phyloP scores from a whole-genome alignment of 2,888 invertebrate species.

The Chaitophorus viminalis region DNA sequence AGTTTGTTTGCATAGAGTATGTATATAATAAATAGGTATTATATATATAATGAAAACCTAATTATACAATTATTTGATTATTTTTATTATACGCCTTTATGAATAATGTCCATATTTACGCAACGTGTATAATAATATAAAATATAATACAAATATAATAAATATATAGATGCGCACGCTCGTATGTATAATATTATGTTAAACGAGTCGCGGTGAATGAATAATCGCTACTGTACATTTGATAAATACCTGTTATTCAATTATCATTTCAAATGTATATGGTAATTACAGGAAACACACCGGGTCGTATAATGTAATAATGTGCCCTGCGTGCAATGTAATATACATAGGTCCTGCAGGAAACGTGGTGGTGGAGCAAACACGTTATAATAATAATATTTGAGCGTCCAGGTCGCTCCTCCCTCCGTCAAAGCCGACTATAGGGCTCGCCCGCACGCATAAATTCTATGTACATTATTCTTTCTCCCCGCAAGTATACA shows the following conservation, averaged over 20 bases:
- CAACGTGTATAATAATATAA: background rate
- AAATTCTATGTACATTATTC: too few species aligned
- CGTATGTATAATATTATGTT: background rate
- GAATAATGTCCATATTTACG: background rate
- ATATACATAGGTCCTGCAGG: background rate
- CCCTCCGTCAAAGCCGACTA: background rate
- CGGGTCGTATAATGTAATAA: background rate
- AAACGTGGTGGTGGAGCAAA: background rate
- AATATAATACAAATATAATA: background rate
- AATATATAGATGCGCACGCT: background rate
- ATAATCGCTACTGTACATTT: slow-evolving; percentile 47
- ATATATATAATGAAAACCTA: too few species aligned
- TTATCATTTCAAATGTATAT: slow-evolving; percentile 43
- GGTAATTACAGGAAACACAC: slow-evolving; percentile 54
- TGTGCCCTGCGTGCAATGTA: background rate
- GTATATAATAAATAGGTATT: background rate
- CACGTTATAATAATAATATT: slow-evolving; percentile 15
- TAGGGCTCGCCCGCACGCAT: too few species aligned
- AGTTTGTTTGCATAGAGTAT: background rate
- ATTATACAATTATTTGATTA: too few species aligned
- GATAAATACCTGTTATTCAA: slow-evolving; percentile 53
- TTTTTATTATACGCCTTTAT: background rate
- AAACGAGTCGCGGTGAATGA: slow-evolving; percentile 32
- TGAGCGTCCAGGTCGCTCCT: background rate
- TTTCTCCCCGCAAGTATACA: too few species aligned